Percentiles rank a stretch among this genome's conserved stretches.
These are phyloP conservation scores for Clarias laeviceps DNA, from an alignment of 2,797 vertebrate species.

Conservation along the genomic window DNA sequence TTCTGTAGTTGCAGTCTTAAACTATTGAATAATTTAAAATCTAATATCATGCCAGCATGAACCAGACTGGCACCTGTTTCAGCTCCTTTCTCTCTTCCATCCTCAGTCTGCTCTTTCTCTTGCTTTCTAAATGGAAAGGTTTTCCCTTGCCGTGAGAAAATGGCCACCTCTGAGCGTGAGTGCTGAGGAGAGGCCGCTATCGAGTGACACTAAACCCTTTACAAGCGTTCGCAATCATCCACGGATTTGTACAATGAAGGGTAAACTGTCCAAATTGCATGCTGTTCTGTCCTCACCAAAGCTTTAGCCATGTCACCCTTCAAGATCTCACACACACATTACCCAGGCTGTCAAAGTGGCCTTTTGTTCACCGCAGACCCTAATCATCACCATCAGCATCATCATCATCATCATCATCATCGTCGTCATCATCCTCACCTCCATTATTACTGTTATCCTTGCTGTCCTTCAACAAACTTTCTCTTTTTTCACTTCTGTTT, in stretches of 20 bases:
- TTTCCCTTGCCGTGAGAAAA: constrained; percentile 6
- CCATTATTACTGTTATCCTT: constrained; percentile 78
- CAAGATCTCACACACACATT: constrained; percentile 62
- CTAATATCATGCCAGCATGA: background rate
- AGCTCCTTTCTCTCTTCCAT: background rate
- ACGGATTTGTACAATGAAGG: constrained; percentile 77
- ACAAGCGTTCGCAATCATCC: constrained; percentile 74
- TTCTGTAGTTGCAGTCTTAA: background rate
- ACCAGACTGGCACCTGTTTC: background rate
- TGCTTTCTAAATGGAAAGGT: background rate
- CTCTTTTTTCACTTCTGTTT: constrained; percentile 72
- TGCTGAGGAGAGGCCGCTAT: constrained; percentile 53
- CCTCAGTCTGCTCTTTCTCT: background rate
- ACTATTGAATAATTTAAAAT: background rate
- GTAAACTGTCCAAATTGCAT: constrained; percentile 82
- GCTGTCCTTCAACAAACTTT: constrained; percentile 82
- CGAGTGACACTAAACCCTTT: constrained; percentile 77
- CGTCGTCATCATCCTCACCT: constrained; percentile 57
- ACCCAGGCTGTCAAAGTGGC: constrained; percentile 61
- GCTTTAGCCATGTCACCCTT: constrained; percentile 73
- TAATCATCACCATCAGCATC: constrained; percentile 72
- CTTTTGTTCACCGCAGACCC: constrained; percentile 71
- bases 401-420: constrained; percentile 48
- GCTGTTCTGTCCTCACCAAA: constrained; percentile 70
- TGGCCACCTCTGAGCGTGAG: background rate